Evolutionary conservation across 2,888 invertebrate genomes (phyloP), one percentile per base, ranked within the genome.

Genomic region (Drosophila tripunctata): DNA sequence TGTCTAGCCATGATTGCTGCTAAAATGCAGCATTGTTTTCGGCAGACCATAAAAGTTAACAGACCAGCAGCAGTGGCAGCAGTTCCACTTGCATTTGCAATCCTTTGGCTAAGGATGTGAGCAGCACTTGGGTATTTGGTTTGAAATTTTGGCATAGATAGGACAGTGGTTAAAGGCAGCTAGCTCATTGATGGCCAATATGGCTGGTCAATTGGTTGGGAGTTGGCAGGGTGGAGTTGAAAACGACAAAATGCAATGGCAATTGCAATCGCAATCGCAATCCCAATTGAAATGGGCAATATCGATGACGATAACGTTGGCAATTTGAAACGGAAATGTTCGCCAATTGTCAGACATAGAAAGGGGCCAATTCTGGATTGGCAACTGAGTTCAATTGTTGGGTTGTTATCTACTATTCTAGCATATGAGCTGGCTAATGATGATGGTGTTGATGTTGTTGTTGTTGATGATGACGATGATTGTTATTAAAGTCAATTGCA

Each of bases 161-260:
- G 48, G 35, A 22, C 14, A 38, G 38, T 30, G 27, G 41, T 30
- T 12, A 21, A 31, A 43, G 66, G 19, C 58, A 77, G 65, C n/a
- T n/a, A n/a, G n/a, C 74, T 79, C 80, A 83, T 63, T 76, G 80
- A 83, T 76, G 68, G 73, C 65, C 87, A 83, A 86, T 83, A 83
- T 83, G 63, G 74, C 50, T 33, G 63, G 57, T 55, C 81, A 74
- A 80, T 87, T 84, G 87, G 41, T 35, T 61, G 58, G 51, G 78
- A 81, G 87, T 87, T 81, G 87, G 41, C 55, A 31, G 75, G 85
- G 81, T 44, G 60, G 78, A 62, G 50, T 45, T 43, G 21, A 52
- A 45, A 75, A 75, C 50, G 54, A 54, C 71, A 50, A 50, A 70
- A 47, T 63, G 64, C 69, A 70, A 56, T 69, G 31, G 61, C 66